A percentile compares a stretch with the other conserved stretches of the same genome.
Conservation (phyloP, 2,888 invertebrate species). For the Colostygia pectinataria region DNA sequence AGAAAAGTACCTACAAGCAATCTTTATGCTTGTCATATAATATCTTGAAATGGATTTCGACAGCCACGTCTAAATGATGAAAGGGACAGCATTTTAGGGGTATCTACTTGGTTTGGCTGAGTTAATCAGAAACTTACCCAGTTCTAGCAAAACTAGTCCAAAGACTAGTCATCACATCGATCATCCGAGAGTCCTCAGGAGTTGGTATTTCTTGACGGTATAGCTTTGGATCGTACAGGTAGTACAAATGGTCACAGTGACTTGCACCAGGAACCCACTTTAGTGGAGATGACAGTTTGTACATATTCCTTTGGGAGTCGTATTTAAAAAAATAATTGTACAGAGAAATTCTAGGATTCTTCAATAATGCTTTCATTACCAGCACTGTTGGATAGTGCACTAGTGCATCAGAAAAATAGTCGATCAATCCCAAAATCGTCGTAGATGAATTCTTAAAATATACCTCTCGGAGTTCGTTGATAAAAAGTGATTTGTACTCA, state of each 20-base stretch:
- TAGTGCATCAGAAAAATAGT: slow-evolving; percentile 48
- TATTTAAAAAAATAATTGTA: slow-evolving; percentile 49
- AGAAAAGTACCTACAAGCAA: too few relatives aligned
- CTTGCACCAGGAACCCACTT: slow-evolving; percentile 37
- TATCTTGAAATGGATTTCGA: too few relatives aligned
- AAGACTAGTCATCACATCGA: slow-evolving; percentile 38
- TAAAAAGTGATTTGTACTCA: slow-evolving; percentile 31
- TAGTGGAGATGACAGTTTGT: slow-evolving; percentile 36
- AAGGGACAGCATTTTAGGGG: too few relatives aligned
- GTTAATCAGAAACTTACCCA: slow-evolving; percentile 37
- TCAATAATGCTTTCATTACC: slow-evolving; percentile 31
- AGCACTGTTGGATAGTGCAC: slow-evolving; percentile 36
- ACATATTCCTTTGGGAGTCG: slow-evolving; percentile 44
- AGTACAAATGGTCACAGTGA: slow-evolving; percentile 46
- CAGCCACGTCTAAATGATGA: too few relatives aligned
- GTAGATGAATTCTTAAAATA: slow-evolving; percentile 41
- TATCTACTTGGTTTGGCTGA: too few relatives aligned
- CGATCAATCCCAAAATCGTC: slow-evolving; percentile 35
- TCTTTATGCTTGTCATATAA: too few relatives aligned
- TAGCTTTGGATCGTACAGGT: slow-evolving; percentile 37
- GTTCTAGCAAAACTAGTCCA: slow-evolving; percentile 49
- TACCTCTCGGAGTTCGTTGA: slow-evolving; percentile 32
- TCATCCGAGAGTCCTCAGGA: slow-evolving; percentile 31
- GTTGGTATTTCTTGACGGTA: slow-evolving; percentile 26
- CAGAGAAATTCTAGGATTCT: slow-evolving; percentile 29